These are phyloP conservation scores for Myripristis jacobus DNA, from an alignment of 2,797 vertebrate species.

Conservation along the genomic window DNA sequence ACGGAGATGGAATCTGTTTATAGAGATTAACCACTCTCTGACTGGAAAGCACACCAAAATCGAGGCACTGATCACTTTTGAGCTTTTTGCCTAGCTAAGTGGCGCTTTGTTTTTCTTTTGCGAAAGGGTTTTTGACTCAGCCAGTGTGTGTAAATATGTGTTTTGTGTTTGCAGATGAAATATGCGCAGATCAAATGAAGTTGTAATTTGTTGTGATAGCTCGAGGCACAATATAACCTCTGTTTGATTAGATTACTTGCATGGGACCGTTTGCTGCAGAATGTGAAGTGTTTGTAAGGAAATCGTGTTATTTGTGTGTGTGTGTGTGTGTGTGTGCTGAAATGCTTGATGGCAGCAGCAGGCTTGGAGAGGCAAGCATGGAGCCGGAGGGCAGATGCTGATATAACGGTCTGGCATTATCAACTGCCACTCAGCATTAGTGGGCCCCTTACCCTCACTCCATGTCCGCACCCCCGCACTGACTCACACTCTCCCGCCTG, in stretches of 20 bases:
- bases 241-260: constrained; percentile 77
- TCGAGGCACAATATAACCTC: constrained; percentile 74
- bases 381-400: constrained; percentile 84
- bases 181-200: constrained; percentile 74
- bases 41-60: background rate
- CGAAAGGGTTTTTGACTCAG: constrained; percentile 13
- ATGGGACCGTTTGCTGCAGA: constrained; percentile 65
- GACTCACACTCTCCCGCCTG: constrained; percentile 83
- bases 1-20: no score
- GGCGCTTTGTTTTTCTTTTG: constrained; percentile 43
- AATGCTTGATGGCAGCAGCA: constrained; percentile 70
- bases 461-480: constrained; percentile 82
- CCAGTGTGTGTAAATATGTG: constrained; percentile 48
- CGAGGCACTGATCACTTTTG: background rate
- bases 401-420: constrained; percentile 87
- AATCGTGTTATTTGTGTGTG: constrained; percentile 34
- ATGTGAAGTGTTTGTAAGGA: constrained; percentile 53
- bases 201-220: constrained; percentile 76
- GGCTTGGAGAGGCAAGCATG: constrained; percentile 72
- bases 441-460: constrained; percentile 79
- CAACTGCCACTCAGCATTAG: constrained; percentile 86
- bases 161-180: constrained; percentile 56
- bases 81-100: background rate
- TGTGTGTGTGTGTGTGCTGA: constrained; percentile 40
- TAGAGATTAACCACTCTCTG: background rate